A percentile compares a stretch with the other conserved stretches of the same genome.
Evolutionary conservation across 2,113 vertebrate species (phyloP).

Genomic region (Grammomys surdaster): DNA sequence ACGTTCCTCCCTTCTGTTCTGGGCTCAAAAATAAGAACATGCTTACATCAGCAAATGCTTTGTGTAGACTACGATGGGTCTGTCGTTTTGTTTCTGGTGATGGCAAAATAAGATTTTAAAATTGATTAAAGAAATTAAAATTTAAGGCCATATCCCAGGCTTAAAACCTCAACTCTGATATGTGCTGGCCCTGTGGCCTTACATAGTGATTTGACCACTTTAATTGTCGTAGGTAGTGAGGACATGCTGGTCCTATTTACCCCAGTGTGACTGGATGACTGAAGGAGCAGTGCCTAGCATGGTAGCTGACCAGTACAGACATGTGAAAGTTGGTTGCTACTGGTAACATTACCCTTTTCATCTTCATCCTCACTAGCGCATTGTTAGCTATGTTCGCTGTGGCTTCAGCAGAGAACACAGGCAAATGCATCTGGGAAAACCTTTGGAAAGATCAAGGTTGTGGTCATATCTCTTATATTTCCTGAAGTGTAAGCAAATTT

Average conservation of each 20-base stretch:
- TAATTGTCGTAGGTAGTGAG: not conserved
- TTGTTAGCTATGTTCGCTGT: not conserved
- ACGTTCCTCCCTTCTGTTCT: not conserved
- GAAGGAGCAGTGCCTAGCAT: not conserved
- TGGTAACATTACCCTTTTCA: not conserved
- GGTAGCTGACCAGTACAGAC: not conserved
- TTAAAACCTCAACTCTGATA: not conserved
- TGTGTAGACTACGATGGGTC: not conserved
- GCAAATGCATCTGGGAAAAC: not conserved
- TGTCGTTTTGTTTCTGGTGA: not conserved
- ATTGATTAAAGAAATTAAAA: slow-evolving; percentile 1
- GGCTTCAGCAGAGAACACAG: not conserved
- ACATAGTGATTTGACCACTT: not conserved
- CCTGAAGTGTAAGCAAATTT: not conserved
- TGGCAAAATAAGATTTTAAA: slow-evolving; percentile 16
- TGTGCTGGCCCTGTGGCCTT: not conserved
- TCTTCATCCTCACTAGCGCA: not conserved
- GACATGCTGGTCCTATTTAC: not conserved
- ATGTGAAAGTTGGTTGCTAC: not conserved
- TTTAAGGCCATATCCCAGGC: not conserved
- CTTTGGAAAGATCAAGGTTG: not conserved
- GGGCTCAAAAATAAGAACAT: slow-evolving; percentile 5
- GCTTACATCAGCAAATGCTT: slow-evolving; percentile 39
- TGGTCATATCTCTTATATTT: not conserved
- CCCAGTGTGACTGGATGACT: not conserved